Conservation (phyloP, 2,888 invertebrate genomes). For the Agrochola circellaris region DNA sequence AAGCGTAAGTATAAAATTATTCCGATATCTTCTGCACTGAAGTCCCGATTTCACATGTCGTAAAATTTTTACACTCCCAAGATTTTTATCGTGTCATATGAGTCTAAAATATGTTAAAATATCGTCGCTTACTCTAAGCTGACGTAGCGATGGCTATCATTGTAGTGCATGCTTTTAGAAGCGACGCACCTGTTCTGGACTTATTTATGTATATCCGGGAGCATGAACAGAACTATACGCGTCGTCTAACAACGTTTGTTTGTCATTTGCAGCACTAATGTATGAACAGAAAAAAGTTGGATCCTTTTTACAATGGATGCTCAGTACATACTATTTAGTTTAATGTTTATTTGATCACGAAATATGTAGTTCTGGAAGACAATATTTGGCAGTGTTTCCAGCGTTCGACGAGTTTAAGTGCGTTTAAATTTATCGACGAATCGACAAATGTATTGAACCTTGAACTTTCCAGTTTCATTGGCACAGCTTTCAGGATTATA, state of each 20-base stretch:
- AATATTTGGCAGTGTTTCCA: background rate
- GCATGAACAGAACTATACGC: slow-evolving; percentile 69
- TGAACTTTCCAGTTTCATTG: slow-evolving; percentile 1
- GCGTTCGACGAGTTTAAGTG: background rate
- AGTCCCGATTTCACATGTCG: slow-evolving; percentile 81
- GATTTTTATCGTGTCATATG: slow-evolving; percentile 77
- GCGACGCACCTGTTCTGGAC: slow-evolving; percentile 80
- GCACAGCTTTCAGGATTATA: background rate
- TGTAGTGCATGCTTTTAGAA: slow-evolving; percentile 76
- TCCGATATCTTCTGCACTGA: slow-evolving; percentile 75
- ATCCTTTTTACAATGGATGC: background rate
- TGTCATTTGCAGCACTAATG: slow-evolving; percentile 66
- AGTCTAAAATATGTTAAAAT: slow-evolving; percentile 77
- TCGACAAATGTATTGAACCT: background rate
- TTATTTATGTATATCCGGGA: slow-evolving; percentile 80
- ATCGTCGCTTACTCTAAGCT: slow-evolving; percentile 72
- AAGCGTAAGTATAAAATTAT: slow-evolving; percentile 79
- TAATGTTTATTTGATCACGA: slow-evolving; percentile 10
- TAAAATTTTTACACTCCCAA: slow-evolving; percentile 79
- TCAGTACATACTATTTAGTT: background rate
- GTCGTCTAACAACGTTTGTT: slow-evolving; percentile 69
- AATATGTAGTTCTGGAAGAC: background rate
- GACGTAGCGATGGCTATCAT: slow-evolving; percentile 76
- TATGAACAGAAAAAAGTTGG: slow-evolving; percentile 30
- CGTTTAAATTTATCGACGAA: background rate